phyloP scores from a whole-genome alignment of 2,888 invertebrate species.

The Daptonema setosum region DNA sequence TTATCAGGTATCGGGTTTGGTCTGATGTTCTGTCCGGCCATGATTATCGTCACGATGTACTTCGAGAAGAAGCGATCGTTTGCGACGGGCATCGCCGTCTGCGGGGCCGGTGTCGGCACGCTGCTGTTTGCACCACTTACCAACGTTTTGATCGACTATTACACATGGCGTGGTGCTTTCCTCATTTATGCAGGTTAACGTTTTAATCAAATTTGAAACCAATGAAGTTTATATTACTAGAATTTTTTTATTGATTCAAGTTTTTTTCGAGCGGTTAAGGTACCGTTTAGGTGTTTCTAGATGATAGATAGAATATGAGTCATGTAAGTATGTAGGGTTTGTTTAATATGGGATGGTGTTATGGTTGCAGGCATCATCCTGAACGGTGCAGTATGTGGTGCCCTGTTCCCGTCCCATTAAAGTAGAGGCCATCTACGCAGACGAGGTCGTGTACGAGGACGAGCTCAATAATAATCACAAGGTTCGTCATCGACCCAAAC shows the following conservation, averaged over 20 bases:
- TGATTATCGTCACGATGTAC: constrained; percentile 87
- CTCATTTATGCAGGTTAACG: constrained; percentile 52
- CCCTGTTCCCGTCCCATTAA: constrained; percentile 61
- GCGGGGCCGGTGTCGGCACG: constrained; percentile 86
- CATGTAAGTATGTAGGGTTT: too few relatives aligned
- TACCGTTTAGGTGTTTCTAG: too few relatives aligned
- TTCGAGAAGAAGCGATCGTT: constrained; percentile 73
- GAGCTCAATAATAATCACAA: too few relatives aligned
- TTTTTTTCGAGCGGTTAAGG: too few relatives aligned
- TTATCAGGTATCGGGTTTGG: constrained; percentile 78
- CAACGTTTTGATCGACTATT: constrained; percentile 41
- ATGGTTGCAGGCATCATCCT: constrained; percentile 41
- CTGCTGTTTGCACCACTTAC: constrained; percentile 53
- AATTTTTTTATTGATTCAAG: not conserved
- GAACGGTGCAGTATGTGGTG: constrained; percentile 67
- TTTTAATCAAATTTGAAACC: not conserved
- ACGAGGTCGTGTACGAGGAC: constrained; percentile 12
- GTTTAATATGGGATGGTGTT: too few relatives aligned
- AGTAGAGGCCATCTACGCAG: constrained; percentile 18
- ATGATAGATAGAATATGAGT: too few relatives aligned
- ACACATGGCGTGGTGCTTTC: constrained; percentile 69
- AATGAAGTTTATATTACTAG: too few relatives aligned
- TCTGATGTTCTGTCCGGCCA: constrained; percentile 86
- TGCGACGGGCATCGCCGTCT: constrained; percentile 83
- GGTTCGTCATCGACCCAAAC: too few relatives aligned